Base-by-base conservation (phyloP, 2,113 vertebrate species). In the Etheostoma spectabile region DNA sequence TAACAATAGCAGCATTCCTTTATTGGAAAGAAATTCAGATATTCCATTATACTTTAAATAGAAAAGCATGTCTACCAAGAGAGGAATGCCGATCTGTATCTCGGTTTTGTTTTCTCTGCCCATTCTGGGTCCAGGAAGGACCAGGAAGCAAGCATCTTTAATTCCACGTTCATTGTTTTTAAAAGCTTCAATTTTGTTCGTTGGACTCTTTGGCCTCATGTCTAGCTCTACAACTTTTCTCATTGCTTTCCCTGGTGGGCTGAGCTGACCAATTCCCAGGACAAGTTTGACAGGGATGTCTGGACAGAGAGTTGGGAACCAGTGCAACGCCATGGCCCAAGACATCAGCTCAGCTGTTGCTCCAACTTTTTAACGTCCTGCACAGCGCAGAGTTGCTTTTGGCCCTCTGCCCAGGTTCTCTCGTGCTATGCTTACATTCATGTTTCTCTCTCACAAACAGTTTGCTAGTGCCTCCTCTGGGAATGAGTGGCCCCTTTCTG, bases 291-390 rank as follows among this genome's bases (percentile, higher is more conserved):
- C 79, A 66, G 86, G 83, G 91, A 92, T 78, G 93, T 95, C 93
- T 95, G 93, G 89, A 92, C 88, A 66, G 60, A 60, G 86, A 93
- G 89, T 93, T 94, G 93, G 93, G 93, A 95, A 93, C 91, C 84
- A 87, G 84, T 83, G 78, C 85, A 93, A 88, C 80, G 67, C 77
- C 85, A 61, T 63, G 75, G 89, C 87, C 89, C 73, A 79, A 95
- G 89, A 94, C 93, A 94, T 95, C 93, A 95, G 94, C 95, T 95
- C 93, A 95, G 95, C 95, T 95, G 94, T 93, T 95, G 90, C 91
- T 91, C 86, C 83, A 89, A 89, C 92, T 94, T 93, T 85, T 92
- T 91, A 93, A 91, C 79, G 87, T 91, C 91, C 91, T 91, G 87
- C 83, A 42, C 83, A 86, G 86, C 74, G 21, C 78, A 66, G 81